Evolutionary conservation across 1,140 invertebrate genomes (phyloP), one percentile per base, ranked within the genome.

Genomic region (Drosophila carrolli): DNA sequence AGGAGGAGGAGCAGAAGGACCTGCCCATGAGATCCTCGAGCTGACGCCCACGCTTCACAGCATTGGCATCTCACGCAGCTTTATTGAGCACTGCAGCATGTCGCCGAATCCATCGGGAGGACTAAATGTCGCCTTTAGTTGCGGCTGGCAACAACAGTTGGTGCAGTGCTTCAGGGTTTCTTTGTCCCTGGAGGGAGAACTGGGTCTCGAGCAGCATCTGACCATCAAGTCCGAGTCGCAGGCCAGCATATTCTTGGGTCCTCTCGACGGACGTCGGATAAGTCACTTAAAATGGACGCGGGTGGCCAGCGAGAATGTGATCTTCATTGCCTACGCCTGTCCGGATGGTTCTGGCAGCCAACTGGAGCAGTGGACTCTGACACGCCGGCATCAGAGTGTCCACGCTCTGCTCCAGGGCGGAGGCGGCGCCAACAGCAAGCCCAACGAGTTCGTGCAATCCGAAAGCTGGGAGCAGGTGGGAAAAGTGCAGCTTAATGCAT

Each of bases 311-410:
- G 95, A 96, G 5, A 97, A 98, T 93, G 96, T 96, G 1, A 92
- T 97, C 10, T 94, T 97, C 46, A 95, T 97, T 8, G 94, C 95
- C 43, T 95, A 95, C 43, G 95, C 94, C 66, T 94, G 94, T 56
- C 93, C 92, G 7, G 93, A 93, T 32, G 94, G 94, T 13, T 16
- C 32, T 4, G 95, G 95, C 83, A 95, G 96, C 82, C 94, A 95
- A 47, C 93, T 98, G 13, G 96, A 98, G 91, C 94, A 98, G 6
- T 98, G 97, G 97, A 96, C 97, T 81, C 93, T 98, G 6, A 94
- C 95, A 6, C 96, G 98, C 82, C 95, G 97, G 48, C 94, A 95
- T 5, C 94, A 97, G 61, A 94, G 94, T 0, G 94, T 98, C 0
- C 96, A 98, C 91, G 96, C 96, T 72, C 85, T 97, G 27, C 48